Conservation (phyloP, 2,113 vertebrate genomes). For the Nematolebias whitei region DNA sequence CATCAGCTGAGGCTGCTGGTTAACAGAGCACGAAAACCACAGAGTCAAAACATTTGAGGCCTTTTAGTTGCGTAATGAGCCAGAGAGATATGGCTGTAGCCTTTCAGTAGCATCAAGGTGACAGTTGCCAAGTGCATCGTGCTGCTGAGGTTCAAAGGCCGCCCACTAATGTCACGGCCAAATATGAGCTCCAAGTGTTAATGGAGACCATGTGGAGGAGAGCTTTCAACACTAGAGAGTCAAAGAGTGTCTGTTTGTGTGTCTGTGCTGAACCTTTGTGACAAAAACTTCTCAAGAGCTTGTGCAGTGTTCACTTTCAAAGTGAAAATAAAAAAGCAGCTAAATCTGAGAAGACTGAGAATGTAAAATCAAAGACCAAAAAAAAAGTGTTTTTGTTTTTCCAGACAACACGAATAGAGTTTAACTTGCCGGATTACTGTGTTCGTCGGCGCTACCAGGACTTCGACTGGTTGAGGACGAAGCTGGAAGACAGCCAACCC, state of each 20-base stretch:
- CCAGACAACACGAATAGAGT: slow-evolving; percentile 93
- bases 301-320: too few species aligned
- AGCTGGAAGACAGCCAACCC: slow-evolving; percentile 95
- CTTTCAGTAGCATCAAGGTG: slow-evolving; percentile 9
- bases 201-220: slow-evolving; percentile 24
- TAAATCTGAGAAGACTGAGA: too few species aligned
- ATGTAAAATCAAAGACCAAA: too few species aligned
- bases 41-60: not conserved
- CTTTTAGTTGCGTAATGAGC: slow-evolving; percentile 5
- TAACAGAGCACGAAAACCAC: not conserved
- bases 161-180: slow-evolving; percentile 42
- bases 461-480: slow-evolving; percentile 95
- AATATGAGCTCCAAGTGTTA: slow-evolving; percentile 42
- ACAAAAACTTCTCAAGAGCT: too few species aligned
- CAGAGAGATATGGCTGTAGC: slow-evolving; percentile 1
- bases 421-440: slow-evolving; percentile 94
- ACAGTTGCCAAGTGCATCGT: slow-evolving; percentile 28
- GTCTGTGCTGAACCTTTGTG: too few species aligned
- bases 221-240: slow-evolving; percentile 1
- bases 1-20: not conserved
- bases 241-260: not conserved
- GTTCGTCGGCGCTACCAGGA: slow-evolving; percentile 95
- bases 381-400: slow-evolving; percentile 12
- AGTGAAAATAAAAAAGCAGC: too few species aligned
- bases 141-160: slow-evolving; percentile 6